phyloP scores from a whole-genome alignment of 2,113 vertebrate genomes.

The Clupea harengus region DNA sequence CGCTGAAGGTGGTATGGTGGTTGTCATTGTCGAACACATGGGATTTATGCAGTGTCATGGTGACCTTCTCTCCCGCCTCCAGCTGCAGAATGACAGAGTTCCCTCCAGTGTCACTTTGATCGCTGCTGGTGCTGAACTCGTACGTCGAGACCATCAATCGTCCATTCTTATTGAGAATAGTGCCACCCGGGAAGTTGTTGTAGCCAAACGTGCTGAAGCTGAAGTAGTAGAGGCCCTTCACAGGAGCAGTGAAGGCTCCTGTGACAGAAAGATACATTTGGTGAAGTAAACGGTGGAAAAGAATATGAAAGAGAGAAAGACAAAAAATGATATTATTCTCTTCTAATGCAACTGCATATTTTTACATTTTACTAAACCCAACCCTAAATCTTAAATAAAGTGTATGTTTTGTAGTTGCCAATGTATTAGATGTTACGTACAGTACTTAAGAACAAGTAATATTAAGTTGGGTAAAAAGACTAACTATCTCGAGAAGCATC shows the following conservation, averaged over 20 bases:
- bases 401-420: too few species aligned
- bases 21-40: slow-evolving; percentile 48
- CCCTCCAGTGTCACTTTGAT: slow-evolving; percentile 36
- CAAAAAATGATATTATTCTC: too few species aligned
- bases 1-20: slow-evolving; percentile 49
- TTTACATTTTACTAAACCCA: too few species aligned
- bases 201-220: slow-evolving; percentile 15
- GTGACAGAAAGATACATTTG: too few species aligned
- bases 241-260: not conserved
- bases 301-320: too few species aligned
- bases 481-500: too few species aligned
- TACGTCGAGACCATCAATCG: slow-evolving; percentile 35
- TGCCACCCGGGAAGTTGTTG: slow-evolving; percentile 36
- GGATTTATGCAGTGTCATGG: slow-evolving; percentile 36
- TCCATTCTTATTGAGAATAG: slow-evolving; percentile 37
- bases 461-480: too few species aligned
- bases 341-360: too few species aligned
- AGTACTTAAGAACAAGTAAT: not conserved
- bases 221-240: not conserved
- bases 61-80: slow-evolving; percentile 27
- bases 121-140: not conserved
- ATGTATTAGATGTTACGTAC: too few species aligned
- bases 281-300: too few species aligned
- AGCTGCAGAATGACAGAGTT: slow-evolving; percentile 35
- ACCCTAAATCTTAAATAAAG: too few species aligned